A percentile compares a stretch with the other conserved stretches of the same genome.
Conservation (phyloP, 2,113 vertebrate genomes). For the Ochotona princeps region DNA sequence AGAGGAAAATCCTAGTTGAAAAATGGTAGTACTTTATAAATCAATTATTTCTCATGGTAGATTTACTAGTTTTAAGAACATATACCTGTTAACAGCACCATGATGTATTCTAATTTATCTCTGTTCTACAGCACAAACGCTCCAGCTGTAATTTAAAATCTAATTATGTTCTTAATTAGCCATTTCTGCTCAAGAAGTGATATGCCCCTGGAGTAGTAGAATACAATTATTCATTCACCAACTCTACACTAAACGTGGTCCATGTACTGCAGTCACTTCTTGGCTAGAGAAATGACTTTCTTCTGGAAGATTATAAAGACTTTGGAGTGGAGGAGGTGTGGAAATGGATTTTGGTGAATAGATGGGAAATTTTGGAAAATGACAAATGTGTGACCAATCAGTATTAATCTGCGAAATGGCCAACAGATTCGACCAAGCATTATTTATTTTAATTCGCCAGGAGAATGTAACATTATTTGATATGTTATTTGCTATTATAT, state of each 20-base stretch:
- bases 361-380: slow-evolving; percentile 15
- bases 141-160: slow-evolving; percentile 75
- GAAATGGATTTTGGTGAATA: slow-evolving; percentile 6
- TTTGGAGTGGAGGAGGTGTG: neutral
- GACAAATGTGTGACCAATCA: neutral
- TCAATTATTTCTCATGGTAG: slow-evolving; percentile 54
- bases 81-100: slow-evolving; percentile 53
- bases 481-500: neutral
- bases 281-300: slow-evolving; percentile 1
- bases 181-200: slow-evolving; percentile 72
- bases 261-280: neutral
- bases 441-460: neutral
- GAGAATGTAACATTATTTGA: neutral
- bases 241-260: neutral
- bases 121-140: slow-evolving; percentile 56
- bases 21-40: neutral
- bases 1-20: neutral
- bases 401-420: neutral
- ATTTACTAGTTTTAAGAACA: slow-evolving; percentile 60
- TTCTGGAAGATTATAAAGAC: neutral
- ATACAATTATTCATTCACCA: slow-evolving; percentile 58
- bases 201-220: slow-evolving; percentile 57
- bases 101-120: slow-evolving; percentile 67
- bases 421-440: neutral
- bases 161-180: slow-evolving; percentile 78